Percentiles rank a stretch among this genome's conserved stretches.
phyloP scores from a whole-genome alignment of 2,888 invertebrate genomes.

The Ennomos quercinarius region DNA sequence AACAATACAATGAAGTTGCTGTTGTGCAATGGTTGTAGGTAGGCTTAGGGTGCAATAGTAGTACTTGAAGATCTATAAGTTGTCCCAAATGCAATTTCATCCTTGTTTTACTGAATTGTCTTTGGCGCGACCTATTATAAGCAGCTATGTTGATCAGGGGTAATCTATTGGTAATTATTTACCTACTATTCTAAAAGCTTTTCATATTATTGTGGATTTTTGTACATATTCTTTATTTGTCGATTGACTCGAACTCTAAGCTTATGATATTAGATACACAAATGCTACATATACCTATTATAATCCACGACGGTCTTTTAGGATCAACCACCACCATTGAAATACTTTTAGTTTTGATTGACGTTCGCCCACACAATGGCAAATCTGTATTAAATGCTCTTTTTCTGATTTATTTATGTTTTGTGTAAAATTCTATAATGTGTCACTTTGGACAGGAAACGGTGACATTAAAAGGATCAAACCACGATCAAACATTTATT shows the following conservation, averaged over 20 bases:
- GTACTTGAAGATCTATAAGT: too few relatives aligned
- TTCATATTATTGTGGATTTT: background rate
- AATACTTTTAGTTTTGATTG: conserved; percentile 67
- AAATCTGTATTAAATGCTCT: conserved; percentile 79
- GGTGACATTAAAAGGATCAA: conserved; percentile 61
- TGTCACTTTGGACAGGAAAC: conserved; percentile 70
- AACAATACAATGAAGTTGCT: conserved; percentile 53
- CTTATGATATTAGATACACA: background rate
- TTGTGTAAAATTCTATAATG: conserved; percentile 59
- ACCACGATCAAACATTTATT: conserved; percentile 42
- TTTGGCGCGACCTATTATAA: too few relatives aligned
- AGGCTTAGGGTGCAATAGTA: too few relatives aligned
- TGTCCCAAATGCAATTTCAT: too few relatives aligned
- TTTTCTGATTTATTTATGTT: conserved; percentile 54
- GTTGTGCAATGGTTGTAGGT: conserved; percentile 4
- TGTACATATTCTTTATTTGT: background rate
- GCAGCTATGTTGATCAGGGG: too few relatives aligned
- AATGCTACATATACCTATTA: background rate
- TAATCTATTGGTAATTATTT: too few relatives aligned
- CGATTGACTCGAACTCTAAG: too few relatives aligned
- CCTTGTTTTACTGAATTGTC: too few relatives aligned
- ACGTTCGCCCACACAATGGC: conserved; percentile 75
- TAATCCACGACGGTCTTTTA: conserved; percentile 35
- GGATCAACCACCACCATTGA: conserved; percentile 47
- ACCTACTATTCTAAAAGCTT: too few relatives aligned